Base-by-base conservation (phyloP, 2,797 vertebrate genomes). In the Uromys caudimaculatus region DNA sequence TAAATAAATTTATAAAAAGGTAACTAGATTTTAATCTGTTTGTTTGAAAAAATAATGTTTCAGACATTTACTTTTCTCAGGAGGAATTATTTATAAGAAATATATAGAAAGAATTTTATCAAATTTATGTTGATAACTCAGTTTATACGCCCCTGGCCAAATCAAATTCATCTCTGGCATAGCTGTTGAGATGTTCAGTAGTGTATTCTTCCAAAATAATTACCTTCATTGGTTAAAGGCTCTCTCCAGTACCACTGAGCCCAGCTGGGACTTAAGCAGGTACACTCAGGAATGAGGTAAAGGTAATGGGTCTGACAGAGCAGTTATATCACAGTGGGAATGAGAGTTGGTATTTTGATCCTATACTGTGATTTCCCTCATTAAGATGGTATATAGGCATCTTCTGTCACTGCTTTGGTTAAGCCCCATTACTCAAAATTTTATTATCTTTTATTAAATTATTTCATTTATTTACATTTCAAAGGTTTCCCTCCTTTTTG, bases 21-120 rank as follows among this genome's bases (percentile, higher is more conserved):
- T n/a, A n/a, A n/a, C n/a, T 4, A 90, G 56, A 27, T 21, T n/a
- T 83, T 83, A 75, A 87, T 58, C 21, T 82, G 1, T 23, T 71
- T 88, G 21, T 87, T 89, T 94, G 2, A 47, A 54, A 60, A 88
- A 90, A 60, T 95, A 52, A 50, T 71, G 75, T 50, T 89, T 84
- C 50, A 19, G 29, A 88, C 6, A 44, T 52, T 91, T 41, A 50
- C 17, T 88, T 79, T 84, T 12, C 69, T 6, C 2, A 38, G 38
- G 29, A 84, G 64, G 4, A 90, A 62, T 9, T 93, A 83, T 16
- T 71, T 90, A n/a, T 1, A 67, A n/a, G 1, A 95, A 44, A 71
- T 35, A 84, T 69, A 0, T 76, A 69, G 4, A 1, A 84, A 27
- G 4, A 47, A 3, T 60, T 71, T 87, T 67, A 67, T 4, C 17